A percentile compares a stretch with the other conserved stretches of the same genome.
phyloP scores from a whole-genome alignment of 1,140 invertebrate species.

The Lucilia cuprina region DNA sequence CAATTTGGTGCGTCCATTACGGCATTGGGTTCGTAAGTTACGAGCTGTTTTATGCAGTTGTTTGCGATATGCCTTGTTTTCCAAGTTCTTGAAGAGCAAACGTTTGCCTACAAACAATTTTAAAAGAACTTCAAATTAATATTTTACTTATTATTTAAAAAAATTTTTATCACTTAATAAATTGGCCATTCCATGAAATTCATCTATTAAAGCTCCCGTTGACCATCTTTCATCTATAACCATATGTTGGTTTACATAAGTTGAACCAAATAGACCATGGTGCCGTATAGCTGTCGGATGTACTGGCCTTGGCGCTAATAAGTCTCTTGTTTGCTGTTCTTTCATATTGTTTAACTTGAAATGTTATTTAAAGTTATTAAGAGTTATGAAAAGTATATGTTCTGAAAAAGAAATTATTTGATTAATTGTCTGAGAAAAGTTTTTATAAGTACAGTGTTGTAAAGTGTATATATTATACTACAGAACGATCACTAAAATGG shows the following conservation, averaged over 20 bases:
- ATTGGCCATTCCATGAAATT: conserved; percentile 54
- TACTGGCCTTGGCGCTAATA: conserved; percentile 52
- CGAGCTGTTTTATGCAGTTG: conserved; percentile 46
- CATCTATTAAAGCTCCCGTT: conserved; percentile 50
- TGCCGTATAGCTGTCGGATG: conserved; percentile 50
- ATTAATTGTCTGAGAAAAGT: too few relatives aligned
- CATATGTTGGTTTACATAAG: conserved; percentile 52
- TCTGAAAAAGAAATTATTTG: too few relatives aligned
- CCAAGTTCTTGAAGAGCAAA: conserved; percentile 49
- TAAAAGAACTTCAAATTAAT: not conserved
- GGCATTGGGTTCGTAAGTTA: conserved; percentile 51
- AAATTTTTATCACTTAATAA: conserved; percentile 50
- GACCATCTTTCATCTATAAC: conserved; percentile 56
- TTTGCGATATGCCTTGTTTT: conserved; percentile 50
- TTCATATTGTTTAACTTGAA: not conserved
- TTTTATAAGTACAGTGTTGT: too few relatives aligned
- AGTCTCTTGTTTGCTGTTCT: conserved; percentile 39
- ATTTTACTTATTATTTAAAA: not conserved
- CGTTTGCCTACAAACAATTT: conserved; percentile 44
- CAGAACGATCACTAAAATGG: too few relatives aligned
- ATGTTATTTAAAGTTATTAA: too few relatives aligned
- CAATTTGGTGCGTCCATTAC: conserved; percentile 53
- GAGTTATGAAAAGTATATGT: too few relatives aligned
- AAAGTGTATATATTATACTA: too few relatives aligned
- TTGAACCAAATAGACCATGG: conserved; percentile 56